phyloP scores from a whole-genome alignment of 2,113 vertebrate genomes.

The Urocynchramus pylzowi region DNA sequence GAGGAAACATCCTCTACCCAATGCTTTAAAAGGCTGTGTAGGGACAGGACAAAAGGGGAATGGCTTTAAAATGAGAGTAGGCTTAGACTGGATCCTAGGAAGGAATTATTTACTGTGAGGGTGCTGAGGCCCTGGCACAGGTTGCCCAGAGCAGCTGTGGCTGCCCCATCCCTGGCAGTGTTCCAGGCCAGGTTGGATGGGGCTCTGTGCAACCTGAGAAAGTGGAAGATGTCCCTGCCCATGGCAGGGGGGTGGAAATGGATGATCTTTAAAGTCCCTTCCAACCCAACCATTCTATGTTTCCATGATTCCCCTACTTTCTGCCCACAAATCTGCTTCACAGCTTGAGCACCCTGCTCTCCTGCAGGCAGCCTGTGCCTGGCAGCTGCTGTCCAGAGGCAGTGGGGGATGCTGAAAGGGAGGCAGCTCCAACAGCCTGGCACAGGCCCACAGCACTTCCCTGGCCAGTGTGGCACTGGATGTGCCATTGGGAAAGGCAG shows the following conservation, averaged over 20 bases:
- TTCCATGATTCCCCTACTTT: neutral
- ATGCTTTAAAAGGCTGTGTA: neutral
- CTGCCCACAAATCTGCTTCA: neutral
- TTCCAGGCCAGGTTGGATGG: neutral
- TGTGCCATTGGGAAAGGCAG: accelerated
- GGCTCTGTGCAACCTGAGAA: neutral
- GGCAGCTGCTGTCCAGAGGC: neutral
- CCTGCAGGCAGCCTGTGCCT: neutral
- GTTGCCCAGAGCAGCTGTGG: accelerated
- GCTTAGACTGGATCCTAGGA: neutral
- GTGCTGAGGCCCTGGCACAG: neutral
- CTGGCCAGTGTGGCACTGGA: neutral
- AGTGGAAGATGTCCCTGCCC: neutral
- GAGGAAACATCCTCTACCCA: neutral
- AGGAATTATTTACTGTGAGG: neutral
- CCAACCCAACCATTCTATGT: neutral
- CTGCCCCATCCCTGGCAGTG: neutral
- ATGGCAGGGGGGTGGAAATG: neutral
- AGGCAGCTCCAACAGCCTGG: neutral
- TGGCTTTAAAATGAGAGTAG: neutral
- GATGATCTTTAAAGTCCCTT: neutral
- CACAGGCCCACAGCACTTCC: accelerated
- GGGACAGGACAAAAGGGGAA: neutral
- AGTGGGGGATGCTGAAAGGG: neutral
- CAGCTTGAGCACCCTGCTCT: neutral